Percentiles rank a stretch among this genome's conserved stretches.
These are phyloP conservation scores for Gulo gulo DNA, from an alignment of 2,113 vertebrate genomes.

Conservation along the genomic window DNA sequence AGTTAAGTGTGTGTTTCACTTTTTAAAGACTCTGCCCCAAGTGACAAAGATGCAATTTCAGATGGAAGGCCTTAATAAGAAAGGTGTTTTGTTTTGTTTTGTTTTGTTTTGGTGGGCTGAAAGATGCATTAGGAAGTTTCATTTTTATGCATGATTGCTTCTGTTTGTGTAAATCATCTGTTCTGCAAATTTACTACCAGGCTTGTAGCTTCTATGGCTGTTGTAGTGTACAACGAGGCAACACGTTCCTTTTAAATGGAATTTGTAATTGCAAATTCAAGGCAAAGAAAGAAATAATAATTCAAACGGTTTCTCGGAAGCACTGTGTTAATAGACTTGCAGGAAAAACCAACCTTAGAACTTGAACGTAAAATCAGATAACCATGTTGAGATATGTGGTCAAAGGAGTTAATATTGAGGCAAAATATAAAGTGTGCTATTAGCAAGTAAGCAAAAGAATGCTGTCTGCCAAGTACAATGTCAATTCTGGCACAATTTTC, in stretches of 20 bases:
- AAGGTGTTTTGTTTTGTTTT: not conserved
- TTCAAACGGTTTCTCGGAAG: conserved; percentile 1
- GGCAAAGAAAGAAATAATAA: not conserved
- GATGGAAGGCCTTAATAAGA: conserved; percentile 12
- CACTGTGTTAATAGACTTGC: not conserved
- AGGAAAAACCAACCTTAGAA: not conserved
- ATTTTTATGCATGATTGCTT: not conserved
- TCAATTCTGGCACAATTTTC: not conserved
- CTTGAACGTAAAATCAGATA: conserved; percentile 37
- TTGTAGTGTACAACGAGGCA: not conserved
- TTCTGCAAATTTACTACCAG: not conserved
- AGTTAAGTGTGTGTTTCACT: conserved; percentile 44
- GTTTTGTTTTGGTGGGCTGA: not conserved
- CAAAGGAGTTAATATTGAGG: not conserved
- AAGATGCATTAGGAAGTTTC: fast-evolving
- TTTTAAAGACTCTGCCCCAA: conserved; percentile 27
- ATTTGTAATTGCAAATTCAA: conserved; percentile 26
- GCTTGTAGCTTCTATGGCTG: not conserved
- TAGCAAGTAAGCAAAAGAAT: not conserved
- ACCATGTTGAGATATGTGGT: not conserved
- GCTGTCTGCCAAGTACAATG: not conserved
- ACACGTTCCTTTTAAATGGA: not conserved
- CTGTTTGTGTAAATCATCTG: not conserved
- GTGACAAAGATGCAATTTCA: conserved; percentile 45
- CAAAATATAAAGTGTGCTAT: not conserved